Conservation (phyloP, 2,113 vertebrate species). For the Periophthalmodon schlosseri region DNA sequence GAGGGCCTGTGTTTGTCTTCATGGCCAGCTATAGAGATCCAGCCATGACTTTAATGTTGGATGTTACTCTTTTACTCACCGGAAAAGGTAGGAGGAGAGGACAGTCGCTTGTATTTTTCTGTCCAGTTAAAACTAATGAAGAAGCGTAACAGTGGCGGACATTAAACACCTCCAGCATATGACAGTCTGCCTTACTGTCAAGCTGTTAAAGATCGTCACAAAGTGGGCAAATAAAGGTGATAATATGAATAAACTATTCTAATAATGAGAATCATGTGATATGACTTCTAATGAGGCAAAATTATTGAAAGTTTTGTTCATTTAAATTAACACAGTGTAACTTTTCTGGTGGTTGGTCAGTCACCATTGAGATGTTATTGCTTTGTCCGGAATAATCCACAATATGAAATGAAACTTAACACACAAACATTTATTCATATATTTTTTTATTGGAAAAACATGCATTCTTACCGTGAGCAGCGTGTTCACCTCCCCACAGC, state of each 20-base stretch:
- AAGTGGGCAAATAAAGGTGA: background rate
- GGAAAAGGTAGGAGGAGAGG: constrained; percentile 40
- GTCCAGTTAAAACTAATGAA: constrained; percentile 51
- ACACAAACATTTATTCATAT: too few species aligned
- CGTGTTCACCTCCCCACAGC: too few species aligned
- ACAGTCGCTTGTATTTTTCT: constrained; percentile 53
- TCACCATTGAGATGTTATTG: too few species aligned
- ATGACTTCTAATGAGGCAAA: too few species aligned
- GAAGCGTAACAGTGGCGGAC: constrained; percentile 54
- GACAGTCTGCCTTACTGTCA: background rate
- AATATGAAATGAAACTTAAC: too few species aligned
- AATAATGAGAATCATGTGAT: too few species aligned
- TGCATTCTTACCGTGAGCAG: background rate
- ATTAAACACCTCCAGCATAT: constrained; percentile 32
- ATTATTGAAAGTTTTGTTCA: too few species aligned
- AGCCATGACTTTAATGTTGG: constrained; percentile 63
- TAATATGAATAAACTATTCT: too few species aligned
- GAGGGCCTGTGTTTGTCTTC: constrained; percentile 59
- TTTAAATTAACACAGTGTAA: too few species aligned
- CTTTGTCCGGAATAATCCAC: too few species aligned
- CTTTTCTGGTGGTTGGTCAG: too few species aligned
- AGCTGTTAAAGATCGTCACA: background rate
- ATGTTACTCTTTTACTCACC: constrained; percentile 58
- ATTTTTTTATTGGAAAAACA: background rate
- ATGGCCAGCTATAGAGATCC: constrained; percentile 48